Evolutionary conservation across 37 sponge, comb jelly and placozoan species (phyloP).

Genomic region (Lycopodina hypogea): DNA sequence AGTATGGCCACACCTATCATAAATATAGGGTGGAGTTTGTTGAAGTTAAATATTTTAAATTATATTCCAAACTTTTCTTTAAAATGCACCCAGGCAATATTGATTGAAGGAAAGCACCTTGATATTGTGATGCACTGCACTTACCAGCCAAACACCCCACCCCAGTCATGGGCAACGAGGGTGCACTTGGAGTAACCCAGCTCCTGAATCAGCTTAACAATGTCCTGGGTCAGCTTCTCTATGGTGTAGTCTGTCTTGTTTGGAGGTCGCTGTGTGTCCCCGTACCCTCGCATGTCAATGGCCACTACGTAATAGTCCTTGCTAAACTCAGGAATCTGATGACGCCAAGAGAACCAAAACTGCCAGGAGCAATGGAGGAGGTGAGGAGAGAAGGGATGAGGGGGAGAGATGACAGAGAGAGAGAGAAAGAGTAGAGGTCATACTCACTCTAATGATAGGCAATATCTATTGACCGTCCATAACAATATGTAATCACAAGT

Average conservation of each 20-base stretch:
- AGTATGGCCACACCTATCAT: no score
- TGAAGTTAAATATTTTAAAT: no score
- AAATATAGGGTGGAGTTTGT: no score
- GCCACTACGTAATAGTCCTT: constrained; percentile 80
- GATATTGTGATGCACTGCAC: background rate
- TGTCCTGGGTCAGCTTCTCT: constrained; percentile 51
- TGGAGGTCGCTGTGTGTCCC: constrained; percentile 74
- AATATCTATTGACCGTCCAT: no score
- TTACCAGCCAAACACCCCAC: constrained; percentile 77
- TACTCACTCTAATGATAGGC: no score
- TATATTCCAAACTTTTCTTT: no score
- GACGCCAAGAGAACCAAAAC: constrained; percentile 92
- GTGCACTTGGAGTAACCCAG: constrained; percentile 60
- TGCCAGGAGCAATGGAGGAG: constrained; percentile 29
- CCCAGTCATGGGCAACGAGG: constrained; percentile 88
- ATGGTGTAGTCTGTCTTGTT: constrained; percentile 55
- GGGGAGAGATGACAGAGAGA: no score
- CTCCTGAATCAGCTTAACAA: constrained; percentile 49
- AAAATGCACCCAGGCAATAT: no score
- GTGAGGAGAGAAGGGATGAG: constrained; percentile 11
- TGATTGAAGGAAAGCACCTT: background rate
- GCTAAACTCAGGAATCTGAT: constrained; percentile 77
- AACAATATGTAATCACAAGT: no score
- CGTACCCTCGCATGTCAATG: constrained; percentile 85
- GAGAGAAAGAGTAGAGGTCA: no score